These are phyloP conservation scores for Drosophila siamana DNA, from an alignment of 2,888 invertebrate genomes.

Conservation along the genomic window DNA sequence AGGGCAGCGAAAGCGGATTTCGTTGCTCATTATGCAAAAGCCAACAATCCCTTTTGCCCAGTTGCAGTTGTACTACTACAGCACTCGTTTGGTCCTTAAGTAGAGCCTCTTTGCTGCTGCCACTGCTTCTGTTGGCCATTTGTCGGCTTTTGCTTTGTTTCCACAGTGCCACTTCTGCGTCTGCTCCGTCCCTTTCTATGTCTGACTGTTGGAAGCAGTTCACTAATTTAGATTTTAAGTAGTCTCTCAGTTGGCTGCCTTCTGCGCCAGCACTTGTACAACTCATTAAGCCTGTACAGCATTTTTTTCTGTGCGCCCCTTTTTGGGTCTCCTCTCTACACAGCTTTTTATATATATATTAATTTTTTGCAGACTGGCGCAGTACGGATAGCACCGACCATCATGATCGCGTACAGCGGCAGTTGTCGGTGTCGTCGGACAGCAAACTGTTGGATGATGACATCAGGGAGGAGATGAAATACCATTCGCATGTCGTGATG, in stretches of 20 bases:
- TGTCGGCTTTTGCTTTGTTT: constrained; percentile 54
- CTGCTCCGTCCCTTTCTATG: neutral
- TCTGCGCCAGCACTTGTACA: constrained; percentile 51
- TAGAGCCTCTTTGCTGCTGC: constrained; percentile 28
- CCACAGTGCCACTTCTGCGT: constrained; percentile 12
- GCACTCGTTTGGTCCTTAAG: constrained; percentile 36
- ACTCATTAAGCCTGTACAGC: constrained; percentile 67
- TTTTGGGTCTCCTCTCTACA: constrained; percentile 10
- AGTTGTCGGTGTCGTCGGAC: constrained; percentile 96
- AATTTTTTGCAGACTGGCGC: constrained; percentile 88
- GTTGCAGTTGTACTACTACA: constrained; percentile 26
- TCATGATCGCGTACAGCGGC: constrained; percentile 94
- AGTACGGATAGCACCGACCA: constrained; percentile 88
- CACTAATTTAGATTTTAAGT: constrained; percentile 62
- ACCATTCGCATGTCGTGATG: constrained; percentile 91
- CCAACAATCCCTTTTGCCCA: constrained; percentile 43
- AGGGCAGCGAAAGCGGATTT: neutral
- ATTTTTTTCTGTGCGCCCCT: neutral
- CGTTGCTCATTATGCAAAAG: constrained; percentile 64
- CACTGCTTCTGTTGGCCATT: constrained; percentile 33
- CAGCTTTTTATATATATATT: constrained; percentile 10
- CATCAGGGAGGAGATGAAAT: constrained; percentile 90
- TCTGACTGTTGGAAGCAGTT: neutral
- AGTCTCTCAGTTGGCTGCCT: constrained; percentile 44
- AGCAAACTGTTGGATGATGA: constrained; percentile 96